phyloP scores from a whole-genome alignment of 2,888 invertebrate genomes.

The Idaea straminata region DNA sequence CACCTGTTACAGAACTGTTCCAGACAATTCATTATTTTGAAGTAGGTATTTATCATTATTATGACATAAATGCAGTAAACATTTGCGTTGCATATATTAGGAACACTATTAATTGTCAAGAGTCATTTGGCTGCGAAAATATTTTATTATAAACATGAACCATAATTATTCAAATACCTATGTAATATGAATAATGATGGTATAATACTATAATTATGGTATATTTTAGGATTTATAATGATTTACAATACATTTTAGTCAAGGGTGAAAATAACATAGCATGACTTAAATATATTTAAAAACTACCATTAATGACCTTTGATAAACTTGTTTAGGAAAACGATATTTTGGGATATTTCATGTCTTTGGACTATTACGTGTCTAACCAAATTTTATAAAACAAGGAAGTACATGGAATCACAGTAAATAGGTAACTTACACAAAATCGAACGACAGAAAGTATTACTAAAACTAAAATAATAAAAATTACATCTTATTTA shows the following conservation, averaged over 20 bases:
- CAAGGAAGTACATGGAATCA: background rate
- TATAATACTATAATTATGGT: too few species aligned
- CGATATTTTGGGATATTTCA: conserved; percentile 4
- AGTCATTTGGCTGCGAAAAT: conserved; percentile 60
- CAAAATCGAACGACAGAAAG: background rate
- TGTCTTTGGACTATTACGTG: background rate
- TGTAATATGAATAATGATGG: too few species aligned
- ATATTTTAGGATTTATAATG: too few species aligned
- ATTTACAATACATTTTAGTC: too few species aligned
- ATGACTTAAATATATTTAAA: conserved; percentile 34
- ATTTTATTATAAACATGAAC: conserved; percentile 57
- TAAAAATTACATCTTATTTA: background rate
- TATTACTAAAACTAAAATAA: background rate
- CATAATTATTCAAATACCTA: too few species aligned
- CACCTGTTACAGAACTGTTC: conserved; percentile 9
- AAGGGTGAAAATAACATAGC: too few species aligned
- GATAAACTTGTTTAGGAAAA: conserved; percentile 13
- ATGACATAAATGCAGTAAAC: conserved; percentile 36
- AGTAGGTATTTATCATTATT: conserved; percentile 27
- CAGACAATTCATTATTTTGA: conserved; percentile 8
- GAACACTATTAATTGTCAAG: conserved; percentile 60
- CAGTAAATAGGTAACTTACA: background rate
- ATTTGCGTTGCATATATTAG: conserved; percentile 65
- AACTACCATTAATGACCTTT: conserved; percentile 33
- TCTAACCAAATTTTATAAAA: background rate